A percentile compares a stretch with the other conserved stretches of the same genome.
phyloP scores from a whole-genome alignment of 2,797 vertebrate genomes.

The Halcyon badia region DNA sequence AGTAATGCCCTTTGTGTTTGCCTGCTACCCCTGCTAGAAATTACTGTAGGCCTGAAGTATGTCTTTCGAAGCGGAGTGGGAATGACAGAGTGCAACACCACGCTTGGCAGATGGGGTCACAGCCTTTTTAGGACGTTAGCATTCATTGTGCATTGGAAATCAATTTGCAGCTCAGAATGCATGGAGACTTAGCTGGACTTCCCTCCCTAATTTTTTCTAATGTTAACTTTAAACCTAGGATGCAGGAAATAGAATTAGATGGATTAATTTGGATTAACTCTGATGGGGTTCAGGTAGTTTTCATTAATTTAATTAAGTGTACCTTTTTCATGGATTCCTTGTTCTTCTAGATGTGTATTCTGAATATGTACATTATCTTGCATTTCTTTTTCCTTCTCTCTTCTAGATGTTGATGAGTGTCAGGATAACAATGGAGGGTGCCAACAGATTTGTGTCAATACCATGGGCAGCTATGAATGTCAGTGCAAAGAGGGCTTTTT shows the following conservation, averaged over 20 bases:
- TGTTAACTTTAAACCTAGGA: neutral
- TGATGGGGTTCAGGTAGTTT: neutral
- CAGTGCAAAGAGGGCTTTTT: constrained; percentile 94
- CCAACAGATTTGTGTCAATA: constrained; percentile 96
- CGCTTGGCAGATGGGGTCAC: constrained; percentile 56
- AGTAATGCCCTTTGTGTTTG: constrained; percentile 71
- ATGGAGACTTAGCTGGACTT: neutral
- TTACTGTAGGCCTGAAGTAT: constrained; percentile 60
- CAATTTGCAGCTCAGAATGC: constrained; percentile 20
- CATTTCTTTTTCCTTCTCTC: neutral
- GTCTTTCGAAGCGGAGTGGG: constrained; percentile 55
- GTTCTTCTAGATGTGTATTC: neutral
- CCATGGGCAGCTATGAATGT: constrained; percentile 97
- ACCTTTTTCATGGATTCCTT: neutral
- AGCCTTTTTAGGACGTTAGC: constrained; percentile 43
- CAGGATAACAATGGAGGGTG: constrained; percentile 96
- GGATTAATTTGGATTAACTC: constrained; percentile 14
- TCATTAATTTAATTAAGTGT: neutral
- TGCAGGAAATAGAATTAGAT: neutral
- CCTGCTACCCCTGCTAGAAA: constrained; percentile 63
- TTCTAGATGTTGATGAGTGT: constrained; percentile 92
- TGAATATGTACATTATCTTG: neutral
- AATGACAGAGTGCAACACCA: constrained; percentile 54
- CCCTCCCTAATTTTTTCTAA: neutral
- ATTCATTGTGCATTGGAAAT: constrained; percentile 49